Evolutionary conservation across 2,888 invertebrate genomes (phyloP), one percentile per base, ranked within the genome.

Genomic region (Abrostola triplasia): DNA sequence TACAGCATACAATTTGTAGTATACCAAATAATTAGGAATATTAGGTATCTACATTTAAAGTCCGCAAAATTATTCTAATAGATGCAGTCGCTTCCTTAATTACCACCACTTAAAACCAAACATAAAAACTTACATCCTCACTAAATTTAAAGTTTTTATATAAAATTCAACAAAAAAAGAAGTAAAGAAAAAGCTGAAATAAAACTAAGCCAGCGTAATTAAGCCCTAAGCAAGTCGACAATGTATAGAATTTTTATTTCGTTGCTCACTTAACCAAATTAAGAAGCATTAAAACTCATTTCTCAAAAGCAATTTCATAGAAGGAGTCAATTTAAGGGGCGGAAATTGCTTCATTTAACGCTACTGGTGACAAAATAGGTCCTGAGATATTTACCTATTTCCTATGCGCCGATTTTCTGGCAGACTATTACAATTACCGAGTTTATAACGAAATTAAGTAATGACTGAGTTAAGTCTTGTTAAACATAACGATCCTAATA

Each of bases 321-420:
- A 82, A 76, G 79, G 83, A 88, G 86, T 88, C 85, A 87, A 86
- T 90, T 89, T 88, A 84, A 86, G 83, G 82, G 81, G 73, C 82
- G 89, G 86, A 90, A 88, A 90, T 90, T 90, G 87, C 86, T 87
- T 88, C 85, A 86, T 88, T 89, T 85, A 87, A 84, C 84, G 84
- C 82, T 80, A 84, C 80, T 85, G 79, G 83, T 84, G 84, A 87
- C 85, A 83, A 86, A 88, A 86, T 83, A 82, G 80, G 78, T 77
- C 63, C 80, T 73, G 74, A 77, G 80, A 80, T 77, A 81, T 82
- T 80, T 75, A 80, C 71, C 76, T 80, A 84, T 81, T 84, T 82
- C 71, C 75, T 75, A 80, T 67, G 67, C 73, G 70, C 54, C 57
- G 63, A 64, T 64, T 65, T 63, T 62, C 66, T 59, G 59, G 56